Conservation (phyloP, 2,797 vertebrate species). For the Dendrocincla tyrannina region DNA sequence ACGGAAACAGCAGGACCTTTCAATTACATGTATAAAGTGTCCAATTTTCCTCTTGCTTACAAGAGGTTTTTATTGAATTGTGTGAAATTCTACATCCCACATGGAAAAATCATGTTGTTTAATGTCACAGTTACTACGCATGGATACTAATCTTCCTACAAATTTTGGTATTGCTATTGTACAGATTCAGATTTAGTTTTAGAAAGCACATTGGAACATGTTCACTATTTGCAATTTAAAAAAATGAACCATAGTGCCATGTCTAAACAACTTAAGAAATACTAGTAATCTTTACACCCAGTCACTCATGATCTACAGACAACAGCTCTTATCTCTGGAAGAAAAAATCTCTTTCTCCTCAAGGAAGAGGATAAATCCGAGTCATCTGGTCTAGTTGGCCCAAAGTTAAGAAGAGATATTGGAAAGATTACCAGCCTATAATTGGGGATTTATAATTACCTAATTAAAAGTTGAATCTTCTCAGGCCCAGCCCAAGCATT, state of each 20-base stretch:
- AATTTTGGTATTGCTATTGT: background rate
- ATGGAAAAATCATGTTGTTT: background rate
- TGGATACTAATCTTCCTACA: background rate
- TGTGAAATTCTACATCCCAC: background rate
- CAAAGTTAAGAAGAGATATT: conserved; percentile 74
- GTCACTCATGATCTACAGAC: conserved; percentile 2
- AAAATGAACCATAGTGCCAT: background rate
- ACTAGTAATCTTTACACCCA: conserved; percentile 32
- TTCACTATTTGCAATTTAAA: background rate
- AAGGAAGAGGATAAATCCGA: conserved; percentile 24
- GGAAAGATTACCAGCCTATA: conserved; percentile 81
- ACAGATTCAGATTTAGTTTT: background rate
- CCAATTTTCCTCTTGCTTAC: conserved; percentile 6
- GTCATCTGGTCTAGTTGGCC: conserved; percentile 72
- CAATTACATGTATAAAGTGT: background rate
- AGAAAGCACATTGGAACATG: background rate
- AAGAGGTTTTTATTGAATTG: background rate
- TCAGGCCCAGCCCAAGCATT: conserved; percentile 54
- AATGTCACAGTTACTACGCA: background rate
- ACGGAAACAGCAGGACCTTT: background rate
- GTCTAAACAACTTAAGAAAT: conserved; percentile 28
- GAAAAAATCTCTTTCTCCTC: conserved; percentile 57
- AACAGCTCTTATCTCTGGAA: conserved; percentile 40
- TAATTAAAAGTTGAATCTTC: conserved; percentile 81
- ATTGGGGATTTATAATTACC: conserved; percentile 87